Evolutionary conservation across 2,113 vertebrate genomes (phyloP).

Genomic region (Pseudolaguvia tuberculata): DNA sequence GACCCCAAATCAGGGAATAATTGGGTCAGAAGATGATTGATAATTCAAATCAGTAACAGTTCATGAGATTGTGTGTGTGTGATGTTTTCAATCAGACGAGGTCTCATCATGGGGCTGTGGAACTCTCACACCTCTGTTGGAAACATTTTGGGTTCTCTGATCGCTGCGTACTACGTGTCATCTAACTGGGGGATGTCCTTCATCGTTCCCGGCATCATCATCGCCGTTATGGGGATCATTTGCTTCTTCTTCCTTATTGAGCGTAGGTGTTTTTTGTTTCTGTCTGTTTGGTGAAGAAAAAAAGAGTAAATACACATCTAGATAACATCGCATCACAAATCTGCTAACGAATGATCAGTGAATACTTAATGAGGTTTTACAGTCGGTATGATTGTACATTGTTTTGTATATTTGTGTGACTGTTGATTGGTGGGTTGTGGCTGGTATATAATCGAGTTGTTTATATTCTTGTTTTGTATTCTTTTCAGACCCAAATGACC

Average conservation of each 20-base stretch:
- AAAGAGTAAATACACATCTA: too few relatives aligned
- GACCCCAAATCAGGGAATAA: too few relatives aligned
- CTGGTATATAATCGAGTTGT: not conserved
- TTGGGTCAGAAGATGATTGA: too few relatives aligned
- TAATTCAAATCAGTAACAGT: not conserved
- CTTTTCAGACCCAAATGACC: constrained; percentile 84
- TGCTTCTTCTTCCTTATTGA: constrained; percentile 94
- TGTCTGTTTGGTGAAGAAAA: too few relatives aligned
- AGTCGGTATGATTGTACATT: not conserved
- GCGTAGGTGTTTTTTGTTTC: constrained; percentile 72
- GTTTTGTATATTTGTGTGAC: not conserved
- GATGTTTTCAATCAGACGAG: constrained; percentile 68
- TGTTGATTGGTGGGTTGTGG: not conserved
- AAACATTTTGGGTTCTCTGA: constrained; percentile 91
- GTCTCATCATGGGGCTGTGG: constrained; percentile 95
- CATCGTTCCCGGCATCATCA: constrained; percentile 83
- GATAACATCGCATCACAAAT: too few relatives aligned
- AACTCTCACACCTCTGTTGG: constrained; percentile 95
- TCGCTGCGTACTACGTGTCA: constrained; percentile 82
- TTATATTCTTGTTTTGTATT: constrained; percentile 18
- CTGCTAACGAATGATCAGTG: too few relatives aligned
- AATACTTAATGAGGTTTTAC: not conserved
- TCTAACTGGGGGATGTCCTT: constrained; percentile 89
- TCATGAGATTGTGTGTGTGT: not conserved
- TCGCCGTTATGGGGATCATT: constrained; percentile 71